These are phyloP conservation scores for Scylla paramamosain DNA, from an alignment of 1,140 invertebrate genomes.

Conservation along the genomic window DNA sequence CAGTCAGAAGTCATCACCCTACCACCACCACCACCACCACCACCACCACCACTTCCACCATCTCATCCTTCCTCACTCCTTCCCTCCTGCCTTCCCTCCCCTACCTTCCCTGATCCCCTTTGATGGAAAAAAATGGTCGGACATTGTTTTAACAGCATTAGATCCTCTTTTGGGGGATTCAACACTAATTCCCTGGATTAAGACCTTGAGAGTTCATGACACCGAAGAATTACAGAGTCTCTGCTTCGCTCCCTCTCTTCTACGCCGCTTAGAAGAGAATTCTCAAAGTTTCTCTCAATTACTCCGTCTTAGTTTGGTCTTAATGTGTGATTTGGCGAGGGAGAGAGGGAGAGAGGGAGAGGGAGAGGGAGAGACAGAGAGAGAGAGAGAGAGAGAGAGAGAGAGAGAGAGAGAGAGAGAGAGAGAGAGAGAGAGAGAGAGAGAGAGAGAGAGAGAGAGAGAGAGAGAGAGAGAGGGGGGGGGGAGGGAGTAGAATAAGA, in stretches of 20 bases:
- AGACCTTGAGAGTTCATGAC: conserved; percentile 69
- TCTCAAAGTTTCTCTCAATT: conserved; percentile 14
- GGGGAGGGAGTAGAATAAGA: too few relatives aligned
- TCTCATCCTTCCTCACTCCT: neutral
- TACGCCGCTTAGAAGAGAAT: conserved; percentile 1
- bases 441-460: neutral
- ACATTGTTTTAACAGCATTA: conserved; percentile 75
- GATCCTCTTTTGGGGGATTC: conserved; percentile 68
- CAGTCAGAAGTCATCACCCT: neutral
- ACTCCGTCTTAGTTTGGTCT: conserved; percentile 21
- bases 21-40: neutral
- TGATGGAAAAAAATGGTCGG: conserved; percentile 72
- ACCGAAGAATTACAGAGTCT: conserved; percentile 61
- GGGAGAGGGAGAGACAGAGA: neutral
- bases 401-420: neutral
- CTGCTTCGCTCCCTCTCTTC: neutral
- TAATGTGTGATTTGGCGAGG: neutral
- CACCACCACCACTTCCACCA: neutral
- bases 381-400: neutral
- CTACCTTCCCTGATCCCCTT: conserved; percentile 55
- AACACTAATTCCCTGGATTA: conserved; percentile 72
- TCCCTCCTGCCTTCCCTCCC: neutral
- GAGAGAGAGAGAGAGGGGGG: too few relatives aligned
- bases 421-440: neutral
- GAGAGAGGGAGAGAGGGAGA: neutral